These are phyloP conservation scores for Cyphomyrus discorhynchus DNA, from an alignment of 2,113 vertebrate species.

Conservation along the genomic window DNA sequence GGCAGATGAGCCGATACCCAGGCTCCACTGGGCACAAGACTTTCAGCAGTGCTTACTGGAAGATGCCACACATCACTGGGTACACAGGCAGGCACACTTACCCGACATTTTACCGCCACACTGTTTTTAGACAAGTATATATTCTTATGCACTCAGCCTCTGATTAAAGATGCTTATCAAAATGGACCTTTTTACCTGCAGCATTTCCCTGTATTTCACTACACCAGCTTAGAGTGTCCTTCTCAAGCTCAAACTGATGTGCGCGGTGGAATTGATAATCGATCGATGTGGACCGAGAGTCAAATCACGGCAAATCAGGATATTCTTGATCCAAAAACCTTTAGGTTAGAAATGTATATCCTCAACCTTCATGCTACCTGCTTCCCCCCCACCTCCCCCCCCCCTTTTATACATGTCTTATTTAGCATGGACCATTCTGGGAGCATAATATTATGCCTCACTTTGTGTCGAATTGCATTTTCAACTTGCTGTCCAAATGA, in stretches of 20 bases:
- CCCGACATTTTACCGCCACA: neutral
- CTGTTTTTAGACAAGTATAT: constrained; percentile 3
- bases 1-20: neutral
- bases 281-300: neutral
- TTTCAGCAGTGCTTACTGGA: neutral
- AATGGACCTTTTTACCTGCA: neutral
- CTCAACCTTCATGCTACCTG: neutral
- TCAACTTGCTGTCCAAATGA: no score
- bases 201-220: neutral
- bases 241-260: neutral
- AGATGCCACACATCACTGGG: neutral
- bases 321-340: neutral
- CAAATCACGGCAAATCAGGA: neutral
- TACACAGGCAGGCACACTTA: neutral
- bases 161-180: neutral
- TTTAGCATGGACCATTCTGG: neutral
- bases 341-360: neutral
- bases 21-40: neutral
- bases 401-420: neutral
- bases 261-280: neutral
- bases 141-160: neutral
- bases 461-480: no score
- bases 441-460: neutral
- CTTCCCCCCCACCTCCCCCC: no score
- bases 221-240: neutral